phyloP scores from a whole-genome alignment of 2,113 vertebrate genomes.

The Nanorana parkeri region DNA sequence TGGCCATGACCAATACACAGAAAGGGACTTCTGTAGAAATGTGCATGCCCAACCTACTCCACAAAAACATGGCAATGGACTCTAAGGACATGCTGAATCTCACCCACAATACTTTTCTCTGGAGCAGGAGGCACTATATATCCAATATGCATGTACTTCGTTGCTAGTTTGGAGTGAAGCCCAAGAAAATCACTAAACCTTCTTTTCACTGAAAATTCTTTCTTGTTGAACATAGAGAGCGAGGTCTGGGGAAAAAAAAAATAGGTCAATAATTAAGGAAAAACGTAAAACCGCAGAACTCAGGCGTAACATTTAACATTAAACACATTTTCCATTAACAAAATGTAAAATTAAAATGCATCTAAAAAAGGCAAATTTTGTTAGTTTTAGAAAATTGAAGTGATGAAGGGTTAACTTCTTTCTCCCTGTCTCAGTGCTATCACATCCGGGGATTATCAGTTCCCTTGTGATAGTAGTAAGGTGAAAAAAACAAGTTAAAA shows the following conservation, averaged over 20 bases:
- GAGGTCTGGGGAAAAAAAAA: slow-evolving; percentile 80
- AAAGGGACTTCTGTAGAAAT: background rate
- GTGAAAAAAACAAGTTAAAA: no score
- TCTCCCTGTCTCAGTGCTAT: no score
- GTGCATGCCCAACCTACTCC: background rate
- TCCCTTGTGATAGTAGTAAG: no score
- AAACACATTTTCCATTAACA: no score
- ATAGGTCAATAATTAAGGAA: background rate
- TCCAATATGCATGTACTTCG: slow-evolving; percentile 92
- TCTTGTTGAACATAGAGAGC: slow-evolving; percentile 84
- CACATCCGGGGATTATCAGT: no score
- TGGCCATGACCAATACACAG: background rate
- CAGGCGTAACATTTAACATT: no score
- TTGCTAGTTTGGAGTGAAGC: slow-evolving; percentile 93
- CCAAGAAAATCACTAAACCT: slow-evolving; percentile 98
- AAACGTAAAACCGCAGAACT: no score
- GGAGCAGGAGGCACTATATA: slow-evolving; percentile 97
- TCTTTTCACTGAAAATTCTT: slow-evolving; percentile 90
- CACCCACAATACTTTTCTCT: slow-evolving; percentile 99
- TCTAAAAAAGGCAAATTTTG: no score
- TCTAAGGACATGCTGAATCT: slow-evolving; percentile 61
- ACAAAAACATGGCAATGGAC: background rate
- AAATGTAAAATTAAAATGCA: no score
- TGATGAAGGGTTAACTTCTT: no score
- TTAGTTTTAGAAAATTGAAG: no score